Base-by-base conservation (phyloP, 2,113 vertebrate genomes). In the Grantiella picta region DNA sequence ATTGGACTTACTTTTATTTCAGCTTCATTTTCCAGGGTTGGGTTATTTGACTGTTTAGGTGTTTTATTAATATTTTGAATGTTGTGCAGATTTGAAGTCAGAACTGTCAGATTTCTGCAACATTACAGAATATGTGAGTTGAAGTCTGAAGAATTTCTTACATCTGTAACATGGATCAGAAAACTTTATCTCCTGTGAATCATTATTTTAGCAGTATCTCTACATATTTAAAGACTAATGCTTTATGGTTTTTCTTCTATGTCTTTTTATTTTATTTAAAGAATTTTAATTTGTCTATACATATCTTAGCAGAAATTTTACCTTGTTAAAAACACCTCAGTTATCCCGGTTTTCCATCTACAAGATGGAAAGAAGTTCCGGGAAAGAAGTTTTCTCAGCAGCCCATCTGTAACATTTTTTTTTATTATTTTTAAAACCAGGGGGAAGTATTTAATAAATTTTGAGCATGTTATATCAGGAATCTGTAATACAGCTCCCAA, bases 31-130 rank as follows among this genome's bases (percentile, higher is more conserved):
- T 78, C 73, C 40, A n/a, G 14, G 28, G 15, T 33, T 38, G 27
- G 86, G 28, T 64, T 94, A 94, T 84, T 71, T 94, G 56, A 68
- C 56, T 81, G 15, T 40, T 94, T 64, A 23, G 5, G 45, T 72
- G 19, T 49, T 91, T 87, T 82, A 64, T 64, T 77, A 60, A 27
- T 78, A 73, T 78, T 91, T 45, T 84, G 76, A 90, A 82, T 36
- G 24, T 15, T 68, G 5, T 52, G 4, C 28, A 82, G 15, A 25
- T 70, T 47, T 92, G 31, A 93, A 83, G 24, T 40, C 22, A 68
- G 52, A 88, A 59, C 24, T 71, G 9, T 47, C 33, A 49, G 4
- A 1, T 63, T 42, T 94, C 89, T 60, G 23, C 24, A 84, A 5
- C 12, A 23, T n/a, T 75, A 50, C 7, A 81, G 19, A 75, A 63